Conservation (phyloP, 35 echinoderm and acorn worm genomes). For the Ptychodera flava region DNA sequence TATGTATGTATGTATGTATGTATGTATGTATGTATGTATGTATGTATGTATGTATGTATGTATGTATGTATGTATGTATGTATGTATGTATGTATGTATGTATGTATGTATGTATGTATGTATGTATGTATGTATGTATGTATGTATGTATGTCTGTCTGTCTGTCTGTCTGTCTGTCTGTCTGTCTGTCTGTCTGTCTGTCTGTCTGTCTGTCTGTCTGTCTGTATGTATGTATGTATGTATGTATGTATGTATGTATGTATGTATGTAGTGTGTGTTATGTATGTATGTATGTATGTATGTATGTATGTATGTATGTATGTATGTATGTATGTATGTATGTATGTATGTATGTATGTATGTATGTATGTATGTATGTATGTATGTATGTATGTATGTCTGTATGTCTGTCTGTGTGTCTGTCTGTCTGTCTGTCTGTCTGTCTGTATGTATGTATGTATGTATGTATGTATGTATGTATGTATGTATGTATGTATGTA, state of each 20-base stretch:
- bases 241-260: not conserved
- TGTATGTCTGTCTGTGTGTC: not conserved
- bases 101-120: not conserved
- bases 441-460: not conserved
- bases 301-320: slow-evolving; percentile 2
- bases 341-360: slow-evolving; percentile 2
- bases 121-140: slow-evolving; percentile 2
- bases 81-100: slow-evolving; percentile 2
- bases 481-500: slow-evolving; percentile 2
- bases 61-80: slow-evolving; percentile 2
- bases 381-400: not conserved
- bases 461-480: not conserved
- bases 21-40: not conserved
- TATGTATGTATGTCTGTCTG: not conserved
- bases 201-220: not conserved
- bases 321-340: not conserved
- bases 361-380: not conserved
- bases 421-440: not conserved
- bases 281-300: slow-evolving; percentile 2
- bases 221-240: not conserved
- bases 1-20: slow-evolving; percentile 2
- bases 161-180: not conserved
- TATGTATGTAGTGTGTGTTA: slow-evolving; percentile 2
- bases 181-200: not conserved
- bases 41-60: not conserved